These are phyloP conservation scores for Bradynema listronoti DNA, from an alignment of 1,140 invertebrate genomes.

Conservation along the genomic window DNA sequence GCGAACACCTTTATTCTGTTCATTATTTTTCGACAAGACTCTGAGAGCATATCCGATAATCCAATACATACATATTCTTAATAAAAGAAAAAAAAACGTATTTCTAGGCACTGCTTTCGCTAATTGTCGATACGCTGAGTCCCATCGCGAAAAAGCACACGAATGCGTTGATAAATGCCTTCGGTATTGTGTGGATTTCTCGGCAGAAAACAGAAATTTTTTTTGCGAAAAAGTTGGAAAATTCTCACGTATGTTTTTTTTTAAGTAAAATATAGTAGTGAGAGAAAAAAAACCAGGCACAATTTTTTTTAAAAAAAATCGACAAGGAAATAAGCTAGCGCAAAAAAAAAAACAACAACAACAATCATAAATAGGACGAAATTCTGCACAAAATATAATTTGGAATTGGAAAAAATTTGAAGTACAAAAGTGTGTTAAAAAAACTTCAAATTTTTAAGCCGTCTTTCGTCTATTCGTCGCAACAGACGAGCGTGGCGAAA, in stretches of 20 bases:
- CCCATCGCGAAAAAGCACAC: conserved; percentile 80
- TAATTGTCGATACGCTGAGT: conserved; percentile 76
- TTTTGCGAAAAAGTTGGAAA: conserved; percentile 22
- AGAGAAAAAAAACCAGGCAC: not conserved
- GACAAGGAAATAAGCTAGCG: too few relatives aligned
- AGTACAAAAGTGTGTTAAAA: not conserved
- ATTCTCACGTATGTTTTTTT: conserved; percentile 12
- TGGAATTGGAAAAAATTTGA: not conserved
- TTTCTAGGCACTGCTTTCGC: conserved; percentile 58
- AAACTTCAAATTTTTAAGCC: conserved; percentile 35
- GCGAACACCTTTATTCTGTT: too few relatives aligned
- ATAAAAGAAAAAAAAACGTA: not conserved
- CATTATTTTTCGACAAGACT: too few relatives aligned
- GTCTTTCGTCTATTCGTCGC: conserved; percentile 41
- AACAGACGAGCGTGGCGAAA: conserved; percentile 47
- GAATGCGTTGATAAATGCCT: conserved; percentile 72
- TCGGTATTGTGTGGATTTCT: conserved; percentile 77
- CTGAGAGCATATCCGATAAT: too few relatives aligned
- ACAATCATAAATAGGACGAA: too few relatives aligned
- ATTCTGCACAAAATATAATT: too few relatives aligned
- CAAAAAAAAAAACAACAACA: too few relatives aligned
- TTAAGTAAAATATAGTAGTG: not conserved
- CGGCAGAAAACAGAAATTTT: conserved; percentile 13
- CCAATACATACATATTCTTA: too few relatives aligned
- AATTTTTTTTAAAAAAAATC: conserved; percentile 7